Evolutionary conservation across 2,797 vertebrate species (phyloP), one percentile per base, ranked within the genome.

Genomic region (Lophotriccus pileatus): DNA sequence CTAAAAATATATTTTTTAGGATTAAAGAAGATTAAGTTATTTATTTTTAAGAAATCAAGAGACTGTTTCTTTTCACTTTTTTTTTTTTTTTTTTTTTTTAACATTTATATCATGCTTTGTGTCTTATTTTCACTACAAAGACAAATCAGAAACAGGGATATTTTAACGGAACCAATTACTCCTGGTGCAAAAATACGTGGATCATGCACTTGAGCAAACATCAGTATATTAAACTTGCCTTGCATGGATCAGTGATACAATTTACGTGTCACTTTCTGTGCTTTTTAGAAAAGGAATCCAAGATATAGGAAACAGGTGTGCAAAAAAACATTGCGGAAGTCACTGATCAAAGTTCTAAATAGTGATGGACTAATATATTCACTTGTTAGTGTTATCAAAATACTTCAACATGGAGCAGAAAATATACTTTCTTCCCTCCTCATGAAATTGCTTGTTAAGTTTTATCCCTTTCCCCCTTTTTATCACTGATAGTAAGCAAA

Each of bases 1-100:
- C 39, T 64, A 75, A 81, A 75, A 12, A 28, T 83, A 78, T 90
- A 78, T 96, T 94, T 95, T 92, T 93, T 95, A 89, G 69, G 73
- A 94, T 84, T 93, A 77, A 95, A 91, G 53, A 74, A 70, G 28
- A 43, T 56, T 73, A 50, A 89, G 37, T 64, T 77, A 37, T 36
- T 87, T 85, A 62, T 85, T 93, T 93, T 91, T 80, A 80, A 85
- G 62, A 84, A 78, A 53, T 46, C 1, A 85, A 63, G 41, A 83
- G 49, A 44, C 24, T 82, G 25, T 1, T 46, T 86, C 68, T 90
- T 18, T 62, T 81, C 7, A 28, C 6, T 5, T 28, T n/a, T n/a
- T 67, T 64, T 56, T 8, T 25, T 44, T 22, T 15, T 3, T n/a
- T n/a, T n/a, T n/a, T 60, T 30, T 17, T 39, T 14, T 39, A 14